Percentiles rank a stretch among this genome's conserved stretches.
Evolutionary conservation across 2,888 invertebrate genomes (phyloP).

Genomic region (Drosophila eohydei): DNA sequence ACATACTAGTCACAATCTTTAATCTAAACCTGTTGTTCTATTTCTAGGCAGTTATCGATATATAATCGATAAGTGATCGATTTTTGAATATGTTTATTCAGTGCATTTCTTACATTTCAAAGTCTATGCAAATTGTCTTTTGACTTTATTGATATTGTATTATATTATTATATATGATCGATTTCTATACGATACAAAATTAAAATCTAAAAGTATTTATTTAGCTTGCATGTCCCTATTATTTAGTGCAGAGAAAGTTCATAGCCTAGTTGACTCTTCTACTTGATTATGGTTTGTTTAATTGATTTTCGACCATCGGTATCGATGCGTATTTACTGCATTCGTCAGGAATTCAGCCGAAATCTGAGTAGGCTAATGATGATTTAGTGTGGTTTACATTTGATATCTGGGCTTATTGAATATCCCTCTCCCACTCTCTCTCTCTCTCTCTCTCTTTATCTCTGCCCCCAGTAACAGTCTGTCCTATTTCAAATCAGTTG

Average conservation of each 20-base stretch:
- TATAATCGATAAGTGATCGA: not conserved
- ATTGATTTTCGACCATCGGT: not conserved
- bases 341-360: no score
- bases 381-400: not conserved
- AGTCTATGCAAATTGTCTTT: no score
- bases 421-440: not conserved
- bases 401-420: not conserved
- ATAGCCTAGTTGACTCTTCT: not conserved
- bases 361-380: not conserved
- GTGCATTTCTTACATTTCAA: no score
- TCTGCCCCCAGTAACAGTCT: not conserved
- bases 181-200: no score
- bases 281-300: not conserved
- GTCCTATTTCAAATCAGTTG: not conserved
- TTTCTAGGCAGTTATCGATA: no score
- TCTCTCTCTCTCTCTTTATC: not conserved
- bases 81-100: not conserved
- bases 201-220: not conserved
- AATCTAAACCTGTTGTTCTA: no score
- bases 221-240: not conserved
- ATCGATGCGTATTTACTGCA: not conserved
- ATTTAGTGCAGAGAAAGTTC: not conserved
- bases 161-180: no score
- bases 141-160: no score
- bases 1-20: no score